These are phyloP conservation scores for Zophobas atratus DNA, from an alignment of 1,140 invertebrate genomes.

Conservation along the genomic window DNA sequence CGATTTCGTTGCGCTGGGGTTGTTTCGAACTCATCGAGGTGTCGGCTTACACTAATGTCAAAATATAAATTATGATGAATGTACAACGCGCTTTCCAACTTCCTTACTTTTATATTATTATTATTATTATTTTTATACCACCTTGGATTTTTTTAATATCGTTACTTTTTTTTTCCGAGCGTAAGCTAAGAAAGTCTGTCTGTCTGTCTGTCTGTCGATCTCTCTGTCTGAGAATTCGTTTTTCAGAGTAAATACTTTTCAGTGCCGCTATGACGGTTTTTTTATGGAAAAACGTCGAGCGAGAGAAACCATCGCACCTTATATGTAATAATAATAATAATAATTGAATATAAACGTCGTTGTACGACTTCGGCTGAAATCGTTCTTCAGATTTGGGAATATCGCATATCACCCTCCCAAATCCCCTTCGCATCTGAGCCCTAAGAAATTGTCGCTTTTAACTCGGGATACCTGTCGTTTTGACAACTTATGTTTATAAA, in stretches of 20 bases:
- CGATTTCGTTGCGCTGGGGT: neutral
- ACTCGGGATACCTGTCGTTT: neutral
- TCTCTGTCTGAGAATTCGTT: no score
- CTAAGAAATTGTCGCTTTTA: conserved; percentile 40
- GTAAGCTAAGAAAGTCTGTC: no score
- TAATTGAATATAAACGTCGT: conserved; percentile 12
- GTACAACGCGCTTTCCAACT: neutral
- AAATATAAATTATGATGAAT: conserved; percentile 30
- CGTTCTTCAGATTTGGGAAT: neutral
- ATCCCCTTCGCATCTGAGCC: conserved; percentile 6
- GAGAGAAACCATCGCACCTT: neutral
- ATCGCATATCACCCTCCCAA: neutral
- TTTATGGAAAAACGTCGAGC: no score
- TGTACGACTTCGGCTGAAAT: neutral
- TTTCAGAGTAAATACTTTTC: no score
- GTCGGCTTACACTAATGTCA: conserved; percentile 29
- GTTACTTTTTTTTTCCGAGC: no score
- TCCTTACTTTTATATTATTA: neutral
- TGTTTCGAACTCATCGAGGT: conserved; percentile 19
- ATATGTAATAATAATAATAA: neutral
- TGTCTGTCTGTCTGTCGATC: no score
- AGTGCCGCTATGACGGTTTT: no score
- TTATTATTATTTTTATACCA: no score
- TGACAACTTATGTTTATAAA: conserved; percentile 16
- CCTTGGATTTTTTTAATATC: no score